Percentiles rank a stretch among this genome's conserved stretches.
Conservation (phyloP, 2,113 vertebrate genomes). For the Pygoscelis antarcticus region DNA sequence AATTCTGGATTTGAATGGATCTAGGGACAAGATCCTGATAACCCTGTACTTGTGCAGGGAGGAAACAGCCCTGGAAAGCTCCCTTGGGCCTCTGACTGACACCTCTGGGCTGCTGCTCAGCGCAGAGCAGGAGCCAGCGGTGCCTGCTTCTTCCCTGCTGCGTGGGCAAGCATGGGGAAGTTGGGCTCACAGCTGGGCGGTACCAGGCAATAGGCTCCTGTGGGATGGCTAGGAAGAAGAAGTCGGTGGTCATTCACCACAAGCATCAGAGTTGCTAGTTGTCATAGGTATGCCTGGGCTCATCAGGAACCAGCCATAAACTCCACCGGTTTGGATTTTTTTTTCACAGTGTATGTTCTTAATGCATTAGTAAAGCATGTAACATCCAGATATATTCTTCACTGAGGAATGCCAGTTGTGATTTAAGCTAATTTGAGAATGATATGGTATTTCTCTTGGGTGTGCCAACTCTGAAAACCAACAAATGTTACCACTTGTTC, state of each 20-base stretch:
- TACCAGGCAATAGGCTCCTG: background rate
- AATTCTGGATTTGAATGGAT: background rate
- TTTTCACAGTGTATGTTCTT: background rate
- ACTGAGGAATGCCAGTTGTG: background rate
- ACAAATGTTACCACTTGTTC: background rate
- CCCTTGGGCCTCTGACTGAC: too few species aligned
- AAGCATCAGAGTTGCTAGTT: background rate
- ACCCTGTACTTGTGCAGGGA: background rate
- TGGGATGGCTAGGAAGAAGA: background rate
- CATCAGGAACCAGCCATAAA: background rate
- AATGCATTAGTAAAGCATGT: background rate
- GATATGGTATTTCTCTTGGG: background rate
- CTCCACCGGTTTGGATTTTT: accelerated
- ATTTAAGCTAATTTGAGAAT: background rate
- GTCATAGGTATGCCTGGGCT: too few species aligned
- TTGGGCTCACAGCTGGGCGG: background rate
- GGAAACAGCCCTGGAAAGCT: background rate
- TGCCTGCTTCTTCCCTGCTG: background rate
- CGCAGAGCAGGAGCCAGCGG: accelerated
- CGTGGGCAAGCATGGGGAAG: background rate
- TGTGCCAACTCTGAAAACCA: background rate
- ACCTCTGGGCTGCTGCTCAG: background rate
- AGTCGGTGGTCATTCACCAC: background rate
- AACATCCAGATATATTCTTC: background rate
- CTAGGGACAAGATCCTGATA: background rate